Base-by-base conservation (phyloP, 2,888 invertebrate genomes). In the Capitulum mitella region DNA sequence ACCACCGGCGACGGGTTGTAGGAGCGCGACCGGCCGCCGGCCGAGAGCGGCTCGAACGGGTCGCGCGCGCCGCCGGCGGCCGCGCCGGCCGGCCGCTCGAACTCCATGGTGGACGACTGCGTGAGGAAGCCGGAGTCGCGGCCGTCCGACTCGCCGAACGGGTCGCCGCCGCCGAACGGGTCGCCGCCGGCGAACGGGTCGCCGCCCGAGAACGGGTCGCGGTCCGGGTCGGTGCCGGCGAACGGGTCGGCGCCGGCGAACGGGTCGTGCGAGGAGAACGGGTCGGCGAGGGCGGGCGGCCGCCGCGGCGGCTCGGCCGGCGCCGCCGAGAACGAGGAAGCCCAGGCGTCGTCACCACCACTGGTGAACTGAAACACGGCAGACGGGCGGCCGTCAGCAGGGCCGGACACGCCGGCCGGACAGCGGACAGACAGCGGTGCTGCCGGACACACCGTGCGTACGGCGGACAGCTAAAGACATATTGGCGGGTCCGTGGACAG, bases 161-260 rank as follows among this genome's bases (percentile, higher is more conserved):
- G 70, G 14, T 70, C 70, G 3, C 37, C 70, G 37, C 37, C 70
- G 22, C 16, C 19, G 70, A 70, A 70, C 22, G 70, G 70, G 70
- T 70, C 70, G 70, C 1, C 37, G 34, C 70, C 70, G 19, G 64
- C 64, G 64, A 70, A 70, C 34, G 64, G 64, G 64, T 70, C 37
- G 34, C 32, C 61, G 61, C 37, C 22, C 37, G 64, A 34, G 70
- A 70, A 70, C 70, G 37, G 70, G 70, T 70, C 70, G 34, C 22
- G 6, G 37, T 16, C 37, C 37, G 70, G 22, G 70, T n/a, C 37
- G 70, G 54, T 3, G 26, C 26, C 32, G 61, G 32, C 34, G 70
- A 70, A 70, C 37, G 70, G 70, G 37, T 70, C 70, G 37, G 34
- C 70, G 61, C 29, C 61, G 61, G 61, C 61, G 70, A 70, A 54